phyloP scores from a whole-genome alignment of 1,140 invertebrate genomes.

The Pantala flavescens region DNA sequence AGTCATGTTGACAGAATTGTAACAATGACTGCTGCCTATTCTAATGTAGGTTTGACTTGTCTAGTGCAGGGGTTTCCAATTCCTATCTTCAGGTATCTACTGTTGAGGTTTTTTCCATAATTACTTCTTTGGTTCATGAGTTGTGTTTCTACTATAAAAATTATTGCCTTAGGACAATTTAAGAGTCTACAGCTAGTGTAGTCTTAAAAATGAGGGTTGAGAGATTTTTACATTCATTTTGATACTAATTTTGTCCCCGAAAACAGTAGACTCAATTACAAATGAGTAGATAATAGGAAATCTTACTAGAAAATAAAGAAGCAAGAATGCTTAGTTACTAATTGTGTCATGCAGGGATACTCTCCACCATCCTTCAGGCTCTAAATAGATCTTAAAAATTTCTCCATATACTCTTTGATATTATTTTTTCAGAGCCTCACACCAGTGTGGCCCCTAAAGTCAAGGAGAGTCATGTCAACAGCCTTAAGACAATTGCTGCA shows the following conservation, averaged over 20 bases:
- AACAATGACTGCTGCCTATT: slow-evolving; percentile 11
- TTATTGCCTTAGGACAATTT: neutral
- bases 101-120: neutral
- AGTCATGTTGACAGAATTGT: slow-evolving; percentile 18
- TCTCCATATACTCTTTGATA: neutral
- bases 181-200: slow-evolving; percentile 26
- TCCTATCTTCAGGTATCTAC: slow-evolving; percentile 39
- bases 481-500: slow-evolving; percentile 1
- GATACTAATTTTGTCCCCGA: no score
- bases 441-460: slow-evolving; percentile 21
- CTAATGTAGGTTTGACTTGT: slow-evolving; percentile 26
- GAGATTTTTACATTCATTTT: no score
- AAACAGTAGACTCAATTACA: no score
- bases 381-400: neutral
- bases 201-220: no score
- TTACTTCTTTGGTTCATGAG: neutral
- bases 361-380: slow-evolving; percentile 41
- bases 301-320: slow-evolving; percentile 22
- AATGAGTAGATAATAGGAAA: slow-evolving; percentile 24
- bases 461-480: slow-evolving; percentile 18
- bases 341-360: slow-evolving; percentile 31
- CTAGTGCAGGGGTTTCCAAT: slow-evolving; percentile 30
- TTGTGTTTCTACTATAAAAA: neutral
- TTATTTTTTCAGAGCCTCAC: slow-evolving; percentile 17
- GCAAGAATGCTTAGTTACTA: slow-evolving; percentile 20